Evolutionary conservation across 1,140 invertebrate genomes (phyloP).

Genomic region (Danaus plexippus): DNA sequence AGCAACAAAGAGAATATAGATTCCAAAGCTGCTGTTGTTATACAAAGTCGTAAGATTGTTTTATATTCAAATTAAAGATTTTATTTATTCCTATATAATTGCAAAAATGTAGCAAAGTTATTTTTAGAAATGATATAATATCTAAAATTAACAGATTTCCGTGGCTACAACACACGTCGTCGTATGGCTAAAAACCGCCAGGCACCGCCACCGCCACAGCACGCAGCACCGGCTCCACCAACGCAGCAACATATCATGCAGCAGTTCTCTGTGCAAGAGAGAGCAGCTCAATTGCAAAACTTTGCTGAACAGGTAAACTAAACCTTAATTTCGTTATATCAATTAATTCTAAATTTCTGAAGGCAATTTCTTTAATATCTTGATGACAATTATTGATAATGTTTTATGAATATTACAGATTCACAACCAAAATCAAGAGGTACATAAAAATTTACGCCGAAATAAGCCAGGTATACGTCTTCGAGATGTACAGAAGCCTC

Average conservation of each 20-base stretch:
- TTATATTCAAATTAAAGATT: neutral
- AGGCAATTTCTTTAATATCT: no score
- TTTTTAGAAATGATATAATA: constrained; percentile 2
- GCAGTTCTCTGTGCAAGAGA: constrained; percentile 51
- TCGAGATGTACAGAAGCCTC: constrained; percentile 70
- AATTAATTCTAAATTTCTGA: no score
- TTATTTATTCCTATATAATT: neutral
- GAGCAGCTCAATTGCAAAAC: constrained; percentile 54
- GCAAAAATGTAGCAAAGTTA: neutral
- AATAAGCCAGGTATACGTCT: constrained; percentile 75
- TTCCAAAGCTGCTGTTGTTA: constrained; percentile 75
- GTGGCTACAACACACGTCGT: constrained; percentile 77
- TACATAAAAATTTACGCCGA: constrained; percentile 77
- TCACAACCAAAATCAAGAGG: constrained; percentile 78
- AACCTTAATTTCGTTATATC: no score
- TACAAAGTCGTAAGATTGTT: constrained; percentile 76
- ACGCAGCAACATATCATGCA: constrained; percentile 41
- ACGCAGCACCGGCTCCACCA: constrained; percentile 36
- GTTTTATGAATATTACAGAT: constrained; percentile 63
- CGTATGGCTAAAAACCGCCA: constrained; percentile 74
- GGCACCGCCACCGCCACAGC: constrained; percentile 47
- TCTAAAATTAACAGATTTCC: constrained; percentile 70
- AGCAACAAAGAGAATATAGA: constrained; percentile 70
- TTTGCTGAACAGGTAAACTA: constrained; percentile 55
- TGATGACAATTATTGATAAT: neutral